Percentiles rank a stretch among this genome's conserved stretches.
Evolutionary conservation across 1,140 invertebrate genomes (phyloP).

Genomic region (Drosophila kurseongensis): DNA sequence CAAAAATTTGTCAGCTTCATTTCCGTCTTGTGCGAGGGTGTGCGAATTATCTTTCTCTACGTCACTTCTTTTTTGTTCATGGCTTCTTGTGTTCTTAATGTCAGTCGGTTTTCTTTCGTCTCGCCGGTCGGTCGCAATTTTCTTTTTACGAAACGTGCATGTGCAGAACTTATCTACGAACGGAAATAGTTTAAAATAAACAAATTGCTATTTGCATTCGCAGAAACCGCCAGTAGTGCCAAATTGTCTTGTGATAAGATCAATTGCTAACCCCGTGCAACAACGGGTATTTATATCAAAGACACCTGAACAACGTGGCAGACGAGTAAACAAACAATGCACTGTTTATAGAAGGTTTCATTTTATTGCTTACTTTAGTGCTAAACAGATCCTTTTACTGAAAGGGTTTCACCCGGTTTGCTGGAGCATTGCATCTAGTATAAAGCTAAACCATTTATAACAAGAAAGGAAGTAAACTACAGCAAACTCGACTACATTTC

Average conservation of each 20-base stretch:
- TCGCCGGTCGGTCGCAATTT: conserved; percentile 26
- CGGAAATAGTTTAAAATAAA: conserved; percentile 18
- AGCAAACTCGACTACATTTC: no score
- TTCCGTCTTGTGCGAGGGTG: conserved; percentile 15
- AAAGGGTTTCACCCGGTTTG: background rate
- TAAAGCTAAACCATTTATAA: no score
- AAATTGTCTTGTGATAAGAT: conserved; percentile 51
- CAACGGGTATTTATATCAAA: conserved; percentile 30
- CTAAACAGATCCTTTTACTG: conserved; percentile 1
- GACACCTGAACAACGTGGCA: conserved; percentile 33
- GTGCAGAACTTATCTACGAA: conserved; percentile 8
- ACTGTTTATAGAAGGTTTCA: background rate
- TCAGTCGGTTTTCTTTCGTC: conserved; percentile 24
- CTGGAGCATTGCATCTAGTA: background rate
- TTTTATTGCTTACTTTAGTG: conserved; percentile 4
- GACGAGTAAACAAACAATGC: conserved; percentile 35
- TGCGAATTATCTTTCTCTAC: conserved; percentile 22
- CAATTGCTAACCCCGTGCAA: conserved; percentile 21
- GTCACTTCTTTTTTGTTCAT: conserved; percentile 13
- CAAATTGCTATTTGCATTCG: conserved; percentile 27
- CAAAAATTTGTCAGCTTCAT: background rate
- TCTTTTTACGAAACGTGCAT: conserved; percentile 19
- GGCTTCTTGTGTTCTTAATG: conserved; percentile 22
- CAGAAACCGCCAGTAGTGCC: conserved; percentile 18
- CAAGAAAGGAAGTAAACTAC: no score